Base-by-base conservation (phyloP, 1,140 invertebrate genomes). In the Saccostrea echinata region DNA sequence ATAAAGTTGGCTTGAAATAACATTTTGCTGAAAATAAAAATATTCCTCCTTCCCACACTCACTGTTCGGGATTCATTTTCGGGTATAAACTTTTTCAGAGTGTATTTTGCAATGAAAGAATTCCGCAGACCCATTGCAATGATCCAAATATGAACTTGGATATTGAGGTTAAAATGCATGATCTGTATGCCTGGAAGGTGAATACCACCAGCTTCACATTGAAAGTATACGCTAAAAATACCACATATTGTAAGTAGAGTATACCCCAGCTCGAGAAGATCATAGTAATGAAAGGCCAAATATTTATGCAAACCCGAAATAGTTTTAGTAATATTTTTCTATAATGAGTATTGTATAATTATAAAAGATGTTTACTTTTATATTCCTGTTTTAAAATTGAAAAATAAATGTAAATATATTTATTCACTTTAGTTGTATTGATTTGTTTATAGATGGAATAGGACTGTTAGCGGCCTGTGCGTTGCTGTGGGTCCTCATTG, bases 121-220 rank as follows among this genome's bases (percentile, higher is more conserved):
- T 30, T 11, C 68, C 68, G 13, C 8, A 76, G 13, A 33, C 68
- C 27, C 68, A 30, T 16, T 76, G 68, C 27, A 30, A 76, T 76
- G 68, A 76, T 1, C 8, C 68, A 76, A 27, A 27, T 11, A 33
- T 30, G 8, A 76, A 76, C 12, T 30, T 76, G 27, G 68, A 76
- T 13, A 76, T 76, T 16, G 68, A 76, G 16, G 68, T 76, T 3
- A 76, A 76, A 30, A 76, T 76, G 68, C 68, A 76, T 13, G 30
- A 76, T 30, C 6, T 30, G 27, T 18, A 16, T 2, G 68, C 27
- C 24, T 76, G 68, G 68, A 33, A 9, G 33, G 68, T 30, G 68
- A 76, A 76, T 18, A 76, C 68, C 8, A 76, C 68, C 68, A 76
- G 68, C 30, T 76, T 76, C 33, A 76, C 68, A 30, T 76, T 76